Percentiles rank a stretch among this genome's conserved stretches.
These are phyloP conservation scores for Sitobion miscanthi DNA, from an alignment of 1,140 invertebrate species.

Conservation along the genomic window DNA sequence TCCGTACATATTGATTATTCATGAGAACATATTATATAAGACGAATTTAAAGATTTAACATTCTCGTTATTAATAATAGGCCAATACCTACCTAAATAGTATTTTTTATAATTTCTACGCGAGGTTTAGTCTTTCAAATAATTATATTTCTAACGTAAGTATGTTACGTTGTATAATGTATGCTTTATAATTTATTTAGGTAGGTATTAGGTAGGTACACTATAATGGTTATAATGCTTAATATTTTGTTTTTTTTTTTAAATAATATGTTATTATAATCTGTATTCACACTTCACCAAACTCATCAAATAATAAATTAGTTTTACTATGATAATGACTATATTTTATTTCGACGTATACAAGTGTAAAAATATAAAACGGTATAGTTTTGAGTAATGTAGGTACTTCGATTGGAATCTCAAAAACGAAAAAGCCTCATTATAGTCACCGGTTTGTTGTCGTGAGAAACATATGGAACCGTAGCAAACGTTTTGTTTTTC, in stretches of 20 bases:
- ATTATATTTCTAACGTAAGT: not conserved
- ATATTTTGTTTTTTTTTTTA: not conserved
- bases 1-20: too few relatives aligned
- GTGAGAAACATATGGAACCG: conserved; percentile 10
- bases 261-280: not conserved
- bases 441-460: not conserved
- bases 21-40: too few relatives aligned
- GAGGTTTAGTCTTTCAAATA: not conserved
- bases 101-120: not conserved
- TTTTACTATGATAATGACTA: conserved; percentile 2
- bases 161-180: not conserved
- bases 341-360: not conserved
- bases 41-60: too few relatives aligned
- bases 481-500: conserved; percentile 48
- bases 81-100: too few relatives aligned
- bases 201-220: not conserved
- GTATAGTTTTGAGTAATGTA: conserved; percentile 28
- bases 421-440: conserved; percentile 25
- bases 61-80: too few relatives aligned
- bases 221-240: not conserved
- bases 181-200: not conserved
- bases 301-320: conserved; percentile 15
- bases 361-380: conserved; percentile 8
- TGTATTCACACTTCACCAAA: not conserved
- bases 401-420: conserved; percentile 18